Conservation (phyloP, 92 coral and sea anemone species). For the Plumapathes pennacea region DNA sequence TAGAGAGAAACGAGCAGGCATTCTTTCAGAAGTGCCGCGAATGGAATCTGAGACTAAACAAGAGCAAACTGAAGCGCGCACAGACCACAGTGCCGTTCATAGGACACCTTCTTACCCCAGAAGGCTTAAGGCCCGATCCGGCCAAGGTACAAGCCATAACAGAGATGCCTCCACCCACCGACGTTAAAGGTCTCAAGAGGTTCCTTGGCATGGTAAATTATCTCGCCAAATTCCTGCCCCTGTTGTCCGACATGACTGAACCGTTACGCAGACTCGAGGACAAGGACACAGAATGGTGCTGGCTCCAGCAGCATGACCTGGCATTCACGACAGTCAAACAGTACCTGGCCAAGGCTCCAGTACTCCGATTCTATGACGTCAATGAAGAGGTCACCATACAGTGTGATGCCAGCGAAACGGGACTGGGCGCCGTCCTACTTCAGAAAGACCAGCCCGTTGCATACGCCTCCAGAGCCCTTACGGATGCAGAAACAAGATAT, state of each 20-base stretch:
- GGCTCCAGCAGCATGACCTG: neutral
- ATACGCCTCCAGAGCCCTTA: constrained; percentile 9
- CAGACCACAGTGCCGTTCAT: constrained; percentile 30
- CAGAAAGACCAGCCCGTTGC: neutral
- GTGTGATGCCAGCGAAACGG: too few species aligned
- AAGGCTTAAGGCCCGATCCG: constrained; percentile 53
- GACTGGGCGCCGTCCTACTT: neutral
- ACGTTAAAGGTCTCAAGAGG: constrained; percentile 27
- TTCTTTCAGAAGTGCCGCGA: constrained; percentile 43
- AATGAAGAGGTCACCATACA: neutral
- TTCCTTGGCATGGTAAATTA: constrained; percentile 60
- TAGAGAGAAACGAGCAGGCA: constrained; percentile 48
- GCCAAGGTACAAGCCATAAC: constrained; percentile 36
- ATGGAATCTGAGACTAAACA: constrained; percentile 49
- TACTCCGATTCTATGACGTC: neutral
- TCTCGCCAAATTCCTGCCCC: constrained; percentile 51
- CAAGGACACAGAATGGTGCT: too few species aligned
- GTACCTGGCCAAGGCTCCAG: constrained; percentile 8
- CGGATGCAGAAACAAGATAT: neutral
- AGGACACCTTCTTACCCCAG: constrained; percentile 48
- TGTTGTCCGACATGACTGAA: constrained; percentile 44
- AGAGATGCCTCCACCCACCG: constrained; percentile 37
- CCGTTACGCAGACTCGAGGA: constrained; percentile 28
- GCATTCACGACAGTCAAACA: constrained; percentile 5
- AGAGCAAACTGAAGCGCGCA: constrained; percentile 21